phyloP scores from a whole-genome alignment of 2,113 vertebrate species.

The Dipodomys ordii region DNA sequence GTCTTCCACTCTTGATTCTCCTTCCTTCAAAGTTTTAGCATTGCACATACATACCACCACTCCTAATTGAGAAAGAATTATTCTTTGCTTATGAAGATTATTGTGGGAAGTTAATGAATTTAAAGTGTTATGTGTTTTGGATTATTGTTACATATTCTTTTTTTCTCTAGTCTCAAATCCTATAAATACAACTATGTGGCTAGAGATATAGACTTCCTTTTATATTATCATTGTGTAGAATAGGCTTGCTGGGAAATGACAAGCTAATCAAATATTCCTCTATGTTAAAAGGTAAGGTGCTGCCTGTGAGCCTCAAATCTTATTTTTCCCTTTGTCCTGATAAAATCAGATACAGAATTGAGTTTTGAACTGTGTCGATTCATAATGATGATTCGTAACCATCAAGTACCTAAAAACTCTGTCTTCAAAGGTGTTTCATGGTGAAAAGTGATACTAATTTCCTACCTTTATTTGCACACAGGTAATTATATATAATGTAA shows the following conservation, averaged over 20 bases:
- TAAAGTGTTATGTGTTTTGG: conserved; percentile 21
- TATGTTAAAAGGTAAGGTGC: conserved; percentile 57
- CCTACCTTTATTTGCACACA: neutral
- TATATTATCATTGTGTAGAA: neutral
- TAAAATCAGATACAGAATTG: conserved; percentile 54
- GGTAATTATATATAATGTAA: conserved; percentile 5
- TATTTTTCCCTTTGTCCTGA: neutral
- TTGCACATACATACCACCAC: too few species aligned
- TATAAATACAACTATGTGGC: conserved; percentile 1
- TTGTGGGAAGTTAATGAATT: neutral
- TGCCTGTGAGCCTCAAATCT: neutral
- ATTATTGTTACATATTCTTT: neutral
- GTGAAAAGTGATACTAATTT: neutral
- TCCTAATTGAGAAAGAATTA: neutral
- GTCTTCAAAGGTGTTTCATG: conserved; percentile 33
- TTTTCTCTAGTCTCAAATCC: neutral
- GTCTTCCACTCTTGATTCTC: too few species aligned
- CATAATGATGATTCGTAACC: conserved; percentile 4
- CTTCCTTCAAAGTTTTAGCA: too few species aligned
- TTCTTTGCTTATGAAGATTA: conserved; percentile 22
- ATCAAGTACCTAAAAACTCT: conserved; percentile 30
- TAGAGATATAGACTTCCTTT: neutral
- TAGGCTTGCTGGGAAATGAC: conserved; percentile 38
- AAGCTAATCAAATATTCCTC: conserved; percentile 48
- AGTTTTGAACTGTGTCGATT: conserved; percentile 11